Conservation (phyloP, 64 coral and sea anemone species). For the Montipora efflorescens region DNA sequence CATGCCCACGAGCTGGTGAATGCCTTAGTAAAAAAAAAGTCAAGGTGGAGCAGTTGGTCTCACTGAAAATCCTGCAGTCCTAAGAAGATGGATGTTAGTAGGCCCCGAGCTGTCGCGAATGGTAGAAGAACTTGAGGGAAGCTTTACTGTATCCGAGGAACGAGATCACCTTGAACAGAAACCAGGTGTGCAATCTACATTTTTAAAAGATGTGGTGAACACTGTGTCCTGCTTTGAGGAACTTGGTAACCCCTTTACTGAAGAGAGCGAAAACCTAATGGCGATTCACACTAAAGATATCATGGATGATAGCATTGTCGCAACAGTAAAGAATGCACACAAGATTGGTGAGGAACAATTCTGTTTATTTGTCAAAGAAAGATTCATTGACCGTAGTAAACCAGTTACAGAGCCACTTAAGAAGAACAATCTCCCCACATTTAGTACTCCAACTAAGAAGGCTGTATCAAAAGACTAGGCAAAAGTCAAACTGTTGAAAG, state of each 20-base stretch:
- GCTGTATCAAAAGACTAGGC: constrained; percentile 5
- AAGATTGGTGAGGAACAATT: constrained; percentile 14
- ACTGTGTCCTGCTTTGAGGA: constrained; percentile 32
- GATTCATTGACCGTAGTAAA: constrained; percentile 23
- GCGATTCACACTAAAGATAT: constrained; percentile 46
- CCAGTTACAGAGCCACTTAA: constrained; percentile 30
- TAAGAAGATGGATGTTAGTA: constrained; percentile 46
- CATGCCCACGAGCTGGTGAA: no score
- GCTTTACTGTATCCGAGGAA: not conserved
- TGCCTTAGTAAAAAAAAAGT: no score
- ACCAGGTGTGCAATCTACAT: not conserved
- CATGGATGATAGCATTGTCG: constrained; percentile 26
- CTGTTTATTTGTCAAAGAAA: constrained; percentile 40
- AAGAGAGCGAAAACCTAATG: constrained; percentile 9
- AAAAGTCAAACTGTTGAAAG: constrained; percentile 33
- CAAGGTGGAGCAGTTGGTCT: constrained; percentile 53
- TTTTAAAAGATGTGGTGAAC: constrained; percentile 43
- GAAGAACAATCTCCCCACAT: constrained; percentile 7
- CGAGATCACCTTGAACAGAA: constrained; percentile 35
- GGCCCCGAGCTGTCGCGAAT: constrained; percentile 27
- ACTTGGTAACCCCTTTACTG: constrained; percentile 35
- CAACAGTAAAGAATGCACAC: constrained; percentile 1
- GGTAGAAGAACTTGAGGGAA: constrained; percentile 42
- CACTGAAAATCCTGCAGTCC: constrained; percentile 47
- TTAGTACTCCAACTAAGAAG: constrained; percentile 23